Evolutionary conservation across 23 tunicate genomes (phyloP).

Genomic region (Diplosoma virens): DNA sequence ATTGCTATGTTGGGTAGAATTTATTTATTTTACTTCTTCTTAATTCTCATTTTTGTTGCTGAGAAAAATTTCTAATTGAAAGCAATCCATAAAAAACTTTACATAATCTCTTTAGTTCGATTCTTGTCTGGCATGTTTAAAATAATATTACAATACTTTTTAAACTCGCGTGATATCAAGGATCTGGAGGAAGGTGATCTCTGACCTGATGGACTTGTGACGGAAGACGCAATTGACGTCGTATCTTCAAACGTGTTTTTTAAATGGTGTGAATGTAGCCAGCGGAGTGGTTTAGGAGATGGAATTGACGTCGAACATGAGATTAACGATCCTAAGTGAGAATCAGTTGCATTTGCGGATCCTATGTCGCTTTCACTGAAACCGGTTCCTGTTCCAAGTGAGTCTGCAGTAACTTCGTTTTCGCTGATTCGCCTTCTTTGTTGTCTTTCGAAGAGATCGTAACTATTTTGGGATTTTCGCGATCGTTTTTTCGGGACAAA

Average conservation of each 20-base stretch:
- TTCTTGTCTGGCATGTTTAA: no score
- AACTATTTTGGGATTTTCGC: neutral
- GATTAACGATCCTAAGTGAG: slow-evolving; percentile 68
- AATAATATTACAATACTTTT: no score
- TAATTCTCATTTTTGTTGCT: no score
- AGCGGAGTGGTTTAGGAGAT: slow-evolving; percentile 82
- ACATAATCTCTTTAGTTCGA: no score
- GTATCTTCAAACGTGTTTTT: slow-evolving; percentile 35
- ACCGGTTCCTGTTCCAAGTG: slow-evolving; percentile 31
- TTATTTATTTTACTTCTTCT: no score
- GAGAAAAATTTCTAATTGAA: no score
- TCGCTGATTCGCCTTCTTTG: neutral
- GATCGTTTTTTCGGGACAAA: slow-evolving; percentile 32
- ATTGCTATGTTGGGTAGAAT: no score
- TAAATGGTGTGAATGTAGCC: slow-evolving; percentile 4
- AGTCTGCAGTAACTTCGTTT: neutral
- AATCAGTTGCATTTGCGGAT: slow-evolving; percentile 33
- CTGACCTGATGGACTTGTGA: slow-evolving; percentile 55
- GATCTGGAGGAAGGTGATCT: no score
- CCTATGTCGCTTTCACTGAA: slow-evolving; percentile 46
- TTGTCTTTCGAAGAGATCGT: neutral
- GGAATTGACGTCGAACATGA: slow-evolving; percentile 87
- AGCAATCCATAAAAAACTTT: no score
- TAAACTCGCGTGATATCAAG: no score
- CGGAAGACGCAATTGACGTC: slow-evolving; percentile 47